A percentile compares a stretch with the other conserved stretches of the same genome.
Evolutionary conservation across 2,888 invertebrate genomes (phyloP).

Genomic region (Cerceris ruficornis): DNA sequence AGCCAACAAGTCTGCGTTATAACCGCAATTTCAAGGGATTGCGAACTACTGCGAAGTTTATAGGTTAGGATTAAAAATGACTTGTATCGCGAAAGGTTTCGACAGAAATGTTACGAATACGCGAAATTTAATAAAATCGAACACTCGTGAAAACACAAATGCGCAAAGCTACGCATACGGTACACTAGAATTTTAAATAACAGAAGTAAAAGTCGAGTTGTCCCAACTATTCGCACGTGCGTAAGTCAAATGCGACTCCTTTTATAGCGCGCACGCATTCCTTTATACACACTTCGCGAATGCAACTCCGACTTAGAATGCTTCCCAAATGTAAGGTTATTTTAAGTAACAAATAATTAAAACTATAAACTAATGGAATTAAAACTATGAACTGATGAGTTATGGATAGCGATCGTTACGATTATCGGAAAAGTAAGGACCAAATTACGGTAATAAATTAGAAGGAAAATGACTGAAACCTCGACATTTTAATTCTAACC

Average conservation of each 20-base stretch:
- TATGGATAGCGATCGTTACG: constrained; percentile 2
- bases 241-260: constrained; percentile 22
- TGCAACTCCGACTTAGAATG: constrained; percentile 14
- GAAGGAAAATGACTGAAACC: constrained; percentile 8
- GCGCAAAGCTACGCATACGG: background rate
- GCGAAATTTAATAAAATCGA: constrained; percentile 1
- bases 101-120: constrained; percentile 4
- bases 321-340: background rate
- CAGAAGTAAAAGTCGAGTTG: constrained; percentile 1
- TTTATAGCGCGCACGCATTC: constrained; percentile 26
- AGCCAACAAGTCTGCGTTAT: constrained; percentile 7
- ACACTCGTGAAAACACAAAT: background rate
- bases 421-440: constrained; percentile 40
- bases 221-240: constrained; percentile 30
- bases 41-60: constrained; percentile 13
- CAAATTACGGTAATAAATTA: constrained; percentile 11
- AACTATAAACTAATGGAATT: background rate
- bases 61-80: constrained; percentile 43
- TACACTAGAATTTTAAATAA: background rate
- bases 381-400: constrained; percentile 1
- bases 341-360: background rate
- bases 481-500: constrained; percentile 31
- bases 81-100: constrained; percentile 9
- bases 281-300: constrained; percentile 32
- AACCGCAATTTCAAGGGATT: constrained; percentile 1